phyloP scores from a whole-genome alignment of 35 echinoderm and acorn worm species.

The Chiridota heheva region DNA sequence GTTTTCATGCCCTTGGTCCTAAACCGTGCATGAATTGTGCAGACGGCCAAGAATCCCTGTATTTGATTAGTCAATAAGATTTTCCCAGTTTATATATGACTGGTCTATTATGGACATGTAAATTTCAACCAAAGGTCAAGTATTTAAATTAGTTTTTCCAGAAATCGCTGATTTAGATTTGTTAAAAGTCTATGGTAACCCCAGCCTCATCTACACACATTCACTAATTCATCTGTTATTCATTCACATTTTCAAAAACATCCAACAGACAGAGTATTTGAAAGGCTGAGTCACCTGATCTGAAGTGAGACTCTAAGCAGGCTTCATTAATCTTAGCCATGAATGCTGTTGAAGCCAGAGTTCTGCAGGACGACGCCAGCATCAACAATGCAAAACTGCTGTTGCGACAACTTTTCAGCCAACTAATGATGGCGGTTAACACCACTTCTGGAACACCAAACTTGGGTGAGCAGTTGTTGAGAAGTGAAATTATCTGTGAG shows the following conservation, averaged over 20 bases:
- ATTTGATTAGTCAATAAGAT: no score
- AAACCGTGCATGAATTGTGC: no score
- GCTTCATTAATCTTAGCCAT: constrained; percentile 72
- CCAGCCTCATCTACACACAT: background rate
- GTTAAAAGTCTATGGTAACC: background rate
- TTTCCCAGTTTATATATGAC: no score
- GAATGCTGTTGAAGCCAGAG: constrained; percentile 75
- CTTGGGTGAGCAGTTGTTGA: constrained; percentile 88
- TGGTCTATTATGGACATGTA: no score
- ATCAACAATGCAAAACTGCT: constrained; percentile 58
- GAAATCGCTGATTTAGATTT: no score
- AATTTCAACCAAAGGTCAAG: no score
- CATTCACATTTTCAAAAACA: no score
- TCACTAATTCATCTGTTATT: background rate
- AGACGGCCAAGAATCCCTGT: no score
- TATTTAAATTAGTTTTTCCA: no score
- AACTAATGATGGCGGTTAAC: constrained; percentile 42
- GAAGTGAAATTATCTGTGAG: constrained; percentile 57
- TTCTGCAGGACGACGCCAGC: constrained; percentile 73
- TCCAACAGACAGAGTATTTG: no score
- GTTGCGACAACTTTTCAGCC: constrained; percentile 54
- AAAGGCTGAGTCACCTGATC: constrained; percentile 49
- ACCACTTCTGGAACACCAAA: constrained; percentile 58
- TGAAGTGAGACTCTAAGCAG: constrained; percentile 83
- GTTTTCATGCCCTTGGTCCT: no score